These are phyloP conservation scores for Oncopodura yosiiana DNA, from an alignment of 1,140 invertebrate species.

Conservation along the genomic window DNA sequence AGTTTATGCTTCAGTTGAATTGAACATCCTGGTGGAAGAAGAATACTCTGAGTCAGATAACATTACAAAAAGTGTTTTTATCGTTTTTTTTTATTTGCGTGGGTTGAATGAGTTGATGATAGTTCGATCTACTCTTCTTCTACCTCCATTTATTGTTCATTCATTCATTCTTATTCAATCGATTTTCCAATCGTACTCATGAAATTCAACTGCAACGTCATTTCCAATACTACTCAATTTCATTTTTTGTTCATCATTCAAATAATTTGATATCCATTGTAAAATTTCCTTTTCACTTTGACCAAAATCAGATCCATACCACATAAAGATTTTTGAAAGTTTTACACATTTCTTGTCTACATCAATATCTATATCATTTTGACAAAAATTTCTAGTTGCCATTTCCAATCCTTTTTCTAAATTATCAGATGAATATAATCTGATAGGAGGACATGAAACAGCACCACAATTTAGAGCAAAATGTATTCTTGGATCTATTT, in stretches of 20 bases:
- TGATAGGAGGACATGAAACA: slow-evolving; percentile 41
- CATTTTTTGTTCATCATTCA: neutral
- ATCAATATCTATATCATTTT: slow-evolving; percentile 36
- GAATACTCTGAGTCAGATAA: neutral
- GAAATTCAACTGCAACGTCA: neutral
- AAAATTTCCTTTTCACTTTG: slow-evolving; percentile 31
- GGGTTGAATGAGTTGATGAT: neutral
- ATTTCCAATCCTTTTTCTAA: slow-evolving; percentile 37
- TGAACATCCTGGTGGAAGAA: neutral
- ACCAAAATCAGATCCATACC: slow-evolving; percentile 41
- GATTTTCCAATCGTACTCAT: slow-evolving; percentile 18
- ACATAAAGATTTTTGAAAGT: slow-evolving; percentile 40
- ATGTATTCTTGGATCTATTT: slow-evolving; percentile 42
- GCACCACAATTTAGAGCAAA: slow-evolving; percentile 44
- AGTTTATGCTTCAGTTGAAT: neutral
- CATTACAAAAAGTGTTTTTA: neutral
- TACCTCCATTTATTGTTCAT: neutral
- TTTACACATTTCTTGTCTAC: slow-evolving; percentile 29
- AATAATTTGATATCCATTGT: slow-evolving; percentile 1
- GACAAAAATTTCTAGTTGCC: slow-evolving; percentile 39
- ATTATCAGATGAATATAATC: slow-evolving; percentile 38
- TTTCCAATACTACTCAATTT: neutral
- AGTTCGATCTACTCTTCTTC: too few relatives aligned
- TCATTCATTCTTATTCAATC: neutral
- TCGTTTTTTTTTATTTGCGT: neutral